Base-by-base conservation (phyloP, 2,888 invertebrate genomes). In the Leucophora obtusa region DNA sequence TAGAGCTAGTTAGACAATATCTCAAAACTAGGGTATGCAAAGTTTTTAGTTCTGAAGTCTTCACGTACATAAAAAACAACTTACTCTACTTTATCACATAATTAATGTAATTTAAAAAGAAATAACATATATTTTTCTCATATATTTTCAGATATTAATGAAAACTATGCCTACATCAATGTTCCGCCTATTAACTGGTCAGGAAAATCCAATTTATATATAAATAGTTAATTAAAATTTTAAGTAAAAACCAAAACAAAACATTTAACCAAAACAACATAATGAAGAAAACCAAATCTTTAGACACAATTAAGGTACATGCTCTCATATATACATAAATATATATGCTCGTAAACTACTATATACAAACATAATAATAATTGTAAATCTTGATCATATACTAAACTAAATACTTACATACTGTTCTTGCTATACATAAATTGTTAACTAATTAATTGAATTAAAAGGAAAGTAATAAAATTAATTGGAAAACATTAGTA, bases 91-190 rank as follows among this genome's bases (percentile, higher is more conserved):
- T n/a, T n/a, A n/a, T n/a, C n/a, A n/a, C n/a, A n/a, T n/a, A n/a
- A n/a, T n/a, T n/a, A 21, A 21, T 21, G 21, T 21, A 21, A 21
- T 21, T 21, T 21, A 21, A 21, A 21, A 21, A 2, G 4, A 28
- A 28, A 28, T 28, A 28, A 28, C 3, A 28, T 28, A 53, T 70
- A 18, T 28, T 38, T 50, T 58, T 33, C 11, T 63, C n/a, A 63
- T 38, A 1, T 10, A 73, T 81, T 82, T 82, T 83, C 93, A 98
- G 98, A 99, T 99, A 87, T 93, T 98, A 87, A 99, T 99, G 99
- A 99, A 99, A 92, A 99, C 99, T 80, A 99, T 99, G 99, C 99
- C 99, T 86, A 99, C 99, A 84, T 99, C 99, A 84, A 99, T 99
- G 98, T 99, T 98, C 93, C 94, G 99, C 88, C 93, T 99, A 89